Base-by-base conservation (phyloP, 1,140 invertebrate species). In the Drosophila navojoa region DNA sequence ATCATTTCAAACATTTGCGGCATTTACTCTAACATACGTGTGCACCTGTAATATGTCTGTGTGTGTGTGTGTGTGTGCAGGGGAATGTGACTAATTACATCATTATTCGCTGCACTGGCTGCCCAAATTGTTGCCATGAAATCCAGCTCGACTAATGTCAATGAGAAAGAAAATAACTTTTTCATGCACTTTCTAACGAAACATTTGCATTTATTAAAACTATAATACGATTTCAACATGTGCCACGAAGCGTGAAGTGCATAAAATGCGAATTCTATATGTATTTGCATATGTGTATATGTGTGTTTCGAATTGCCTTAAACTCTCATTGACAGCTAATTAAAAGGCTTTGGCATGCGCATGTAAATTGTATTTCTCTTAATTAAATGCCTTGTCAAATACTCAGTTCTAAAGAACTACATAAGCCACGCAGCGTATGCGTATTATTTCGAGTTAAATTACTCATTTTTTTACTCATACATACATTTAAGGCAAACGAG, bases 1-100 rank as follows among this genome's bases (percentile, higher is more conserved):
- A 81, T 74, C 69, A 81, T 76, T 78, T 67, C 22, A 63, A 69
- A 66, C 66, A 79, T 76, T 79, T 76, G 35, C 38, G 27, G 55
- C 25, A 61, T 64, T 16, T 49, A 19, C 16, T 25, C 11, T 32
- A 7, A 32, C 32, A 32, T 2, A 32, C 32, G 32, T 13, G 0
- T 25, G 35, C 32, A 10, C 32, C 15, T 6, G 19, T 22, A 22
- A 22, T 42, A 10, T 25, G 11, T 9, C 2, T 57, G 11, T 25
- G 35, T 22, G n/a, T 55, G 4, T 45, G 22, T 25, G 45, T 47
- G 45, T 1, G 11, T 62, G 6, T 54, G 16, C 50, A 7, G 32
- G n/a, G 15, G 15, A 44, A 44, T 63, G 16, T 35, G 27, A 44
- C 25, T 47, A 47, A 59, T 44, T 57, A 57, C 25, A 57, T 27